Base-by-base conservation (phyloP, 2,797 vertebrate species). In the Denticeps clupeoides region DNA sequence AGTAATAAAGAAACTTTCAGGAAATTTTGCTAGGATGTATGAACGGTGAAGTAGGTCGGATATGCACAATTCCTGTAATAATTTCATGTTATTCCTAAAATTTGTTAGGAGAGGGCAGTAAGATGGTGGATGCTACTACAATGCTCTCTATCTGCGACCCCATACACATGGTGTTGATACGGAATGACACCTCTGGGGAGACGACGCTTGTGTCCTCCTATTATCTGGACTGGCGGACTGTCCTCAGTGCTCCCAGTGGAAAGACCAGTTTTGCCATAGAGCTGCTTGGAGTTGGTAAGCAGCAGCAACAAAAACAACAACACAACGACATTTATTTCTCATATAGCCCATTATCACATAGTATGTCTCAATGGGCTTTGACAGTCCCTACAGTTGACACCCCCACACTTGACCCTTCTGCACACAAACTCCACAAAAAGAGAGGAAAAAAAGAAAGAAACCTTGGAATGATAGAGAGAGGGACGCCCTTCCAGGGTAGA, bases 81-180 rank as follows among this genome's bases (percentile, higher is more conserved):
- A n/a, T n/a, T n/a, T n/a, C 24, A 23, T 24, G 23, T 24, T 7
- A 24, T 7, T 24, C 23, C 1, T 6, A 24, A 24, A 24, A 24
- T n/a, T 12, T 47, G 2, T 23, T 73, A 97, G 92, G 91, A 64
- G 90, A 93, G 4, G 85, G 85, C 60, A 81, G 85, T 65, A 90
- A 86, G 73, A 97, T 98, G 91, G 86, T 78, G 4, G 93, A 99
- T 50, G 78, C 81, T 22, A 93, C 91, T 18, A 68, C 80, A 49
- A 88, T 99, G 89, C 75, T 99, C 53, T 94, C 94, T 11, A 78
- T 99, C 60, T 89, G 89, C 68, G 94, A 99, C 65, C 87, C 90
- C 2, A 78, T 97, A 45, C 93, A 99, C 51, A 76, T 99, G 70
- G 91, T 99, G 44, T 77, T 99, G 61, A 89, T 96, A 65, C 93